Percentiles rank a stretch among this genome's conserved stretches.
Conservation (phyloP, 2,113 vertebrate species). For the Varanus komodoensis region DNA sequence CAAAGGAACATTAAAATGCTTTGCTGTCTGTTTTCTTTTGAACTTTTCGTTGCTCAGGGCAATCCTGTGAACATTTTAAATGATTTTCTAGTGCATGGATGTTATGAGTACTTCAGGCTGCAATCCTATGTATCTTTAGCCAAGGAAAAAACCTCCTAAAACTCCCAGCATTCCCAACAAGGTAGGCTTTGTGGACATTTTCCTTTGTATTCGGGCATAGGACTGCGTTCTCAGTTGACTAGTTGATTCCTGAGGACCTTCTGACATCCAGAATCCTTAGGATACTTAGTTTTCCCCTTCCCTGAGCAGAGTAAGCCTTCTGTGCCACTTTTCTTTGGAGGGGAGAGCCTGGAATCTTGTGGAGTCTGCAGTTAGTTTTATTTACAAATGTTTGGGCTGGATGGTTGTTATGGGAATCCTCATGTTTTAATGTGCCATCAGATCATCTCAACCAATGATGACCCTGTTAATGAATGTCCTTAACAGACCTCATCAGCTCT, state of each 20-base stretch:
- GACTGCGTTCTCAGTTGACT: constrained; percentile 6
- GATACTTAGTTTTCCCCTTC: background rate
- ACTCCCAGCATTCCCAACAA: too few species aligned
- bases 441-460: too few species aligned
- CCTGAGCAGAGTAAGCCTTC: background rate
- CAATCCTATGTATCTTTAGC: too few species aligned
- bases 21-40: background rate
- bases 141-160: too few species aligned
- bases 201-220: too few species aligned
- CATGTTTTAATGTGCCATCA: too few species aligned
- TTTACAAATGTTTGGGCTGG: background rate
- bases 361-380: background rate
- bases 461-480: too few species aligned
- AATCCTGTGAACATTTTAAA: constrained; percentile 58
- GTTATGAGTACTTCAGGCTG: constrained; percentile 11
- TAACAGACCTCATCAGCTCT: too few species aligned
- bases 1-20: background rate
- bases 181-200: too few species aligned
- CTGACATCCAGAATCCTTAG: background rate
- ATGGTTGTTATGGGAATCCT: background rate
- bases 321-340: background rate
- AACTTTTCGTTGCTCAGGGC: constrained; percentile 43
- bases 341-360: background rate
- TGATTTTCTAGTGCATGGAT: constrained; percentile 53
- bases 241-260: background rate